Conservation (phyloP, 2,888 invertebrate genomes). For the Eupithecia vulgata region DNA sequence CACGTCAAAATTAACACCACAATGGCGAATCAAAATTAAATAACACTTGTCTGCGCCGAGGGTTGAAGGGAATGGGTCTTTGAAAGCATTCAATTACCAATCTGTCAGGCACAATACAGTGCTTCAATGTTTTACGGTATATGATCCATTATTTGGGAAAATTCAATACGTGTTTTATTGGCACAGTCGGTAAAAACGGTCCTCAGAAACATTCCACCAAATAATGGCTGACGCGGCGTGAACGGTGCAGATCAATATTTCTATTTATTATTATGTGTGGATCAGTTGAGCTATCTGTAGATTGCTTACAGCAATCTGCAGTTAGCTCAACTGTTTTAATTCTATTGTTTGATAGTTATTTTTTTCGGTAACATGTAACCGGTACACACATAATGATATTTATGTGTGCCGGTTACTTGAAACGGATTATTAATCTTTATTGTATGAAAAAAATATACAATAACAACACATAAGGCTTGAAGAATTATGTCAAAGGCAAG, state of each 20-base stretch:
- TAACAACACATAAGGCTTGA: too few relatives aligned
- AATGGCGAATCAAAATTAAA: constrained; percentile 57
- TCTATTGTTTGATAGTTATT: too few relatives aligned
- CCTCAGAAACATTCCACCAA: not conserved
- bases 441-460: too few relatives aligned
- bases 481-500: too few relatives aligned
- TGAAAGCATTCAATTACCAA: constrained; percentile 69
- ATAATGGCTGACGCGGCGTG: not conserved
- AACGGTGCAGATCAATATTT: not conserved
- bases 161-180: constrained; percentile 8
- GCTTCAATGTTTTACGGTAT: constrained; percentile 18
- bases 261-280: not conserved
- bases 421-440: too few relatives aligned
- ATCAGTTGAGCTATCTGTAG: too few relatives aligned
- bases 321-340: too few relatives aligned
- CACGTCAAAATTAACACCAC: constrained; percentile 46
- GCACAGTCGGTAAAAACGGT: not conserved
- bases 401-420: too few relatives aligned
- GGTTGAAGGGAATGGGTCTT: constrained; percentile 57
- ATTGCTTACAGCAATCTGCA: too few relatives aligned
- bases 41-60: constrained; percentile 48
- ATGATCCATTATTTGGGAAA: constrained; percentile 18
- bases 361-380: too few relatives aligned
- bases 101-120: constrained; percentile 64
- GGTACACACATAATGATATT: too few relatives aligned